These are phyloP conservation scores for Myxocyprinus asiaticus DNA, from an alignment of 2,113 vertebrate species.

Conservation along the genomic window DNA sequence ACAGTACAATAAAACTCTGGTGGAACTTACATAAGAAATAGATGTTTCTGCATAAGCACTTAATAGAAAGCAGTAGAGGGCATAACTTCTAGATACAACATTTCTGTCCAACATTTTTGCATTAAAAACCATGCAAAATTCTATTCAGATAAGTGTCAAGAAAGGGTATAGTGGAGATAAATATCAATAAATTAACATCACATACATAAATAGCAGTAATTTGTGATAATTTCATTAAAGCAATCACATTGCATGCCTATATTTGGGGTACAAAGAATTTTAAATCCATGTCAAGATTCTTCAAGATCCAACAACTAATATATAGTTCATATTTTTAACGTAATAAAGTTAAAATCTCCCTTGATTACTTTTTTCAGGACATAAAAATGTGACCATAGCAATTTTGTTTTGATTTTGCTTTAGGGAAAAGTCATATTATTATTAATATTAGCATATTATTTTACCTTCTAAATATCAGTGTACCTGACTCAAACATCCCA, in stretches of 20 bases:
- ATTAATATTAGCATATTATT: constrained; percentile 1
- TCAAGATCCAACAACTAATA: constrained; percentile 27
- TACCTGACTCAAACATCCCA: constrained; percentile 23
- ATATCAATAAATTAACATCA: constrained; percentile 33
- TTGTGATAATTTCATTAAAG: constrained; percentile 28
- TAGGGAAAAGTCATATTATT: neutral
- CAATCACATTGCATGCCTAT: constrained; percentile 48
- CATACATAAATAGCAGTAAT: constrained; percentile 38
- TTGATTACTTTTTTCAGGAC: neutral
- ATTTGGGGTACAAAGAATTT: constrained; percentile 33
- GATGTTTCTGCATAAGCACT: constrained; percentile 7
- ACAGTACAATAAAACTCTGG: constrained; percentile 42
- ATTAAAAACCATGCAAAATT: constrained; percentile 38
- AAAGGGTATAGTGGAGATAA: constrained; percentile 7
- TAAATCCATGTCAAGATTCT: constrained; percentile 11
- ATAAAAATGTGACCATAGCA: constrained; percentile 1
- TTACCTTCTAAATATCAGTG: neutral
- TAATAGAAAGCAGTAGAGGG: neutral
- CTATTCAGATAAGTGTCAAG: neutral
- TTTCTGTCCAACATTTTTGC: constrained; percentile 21
- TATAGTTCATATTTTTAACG: constrained; percentile 1
- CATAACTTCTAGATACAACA: constrained; percentile 33
- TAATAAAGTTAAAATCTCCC: neutral
- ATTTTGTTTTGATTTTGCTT: neutral
- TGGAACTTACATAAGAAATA: constrained; percentile 31